Evolutionary conservation across 1,140 invertebrate species (phyloP).

Genomic region (Mamestra configurata): DNA sequence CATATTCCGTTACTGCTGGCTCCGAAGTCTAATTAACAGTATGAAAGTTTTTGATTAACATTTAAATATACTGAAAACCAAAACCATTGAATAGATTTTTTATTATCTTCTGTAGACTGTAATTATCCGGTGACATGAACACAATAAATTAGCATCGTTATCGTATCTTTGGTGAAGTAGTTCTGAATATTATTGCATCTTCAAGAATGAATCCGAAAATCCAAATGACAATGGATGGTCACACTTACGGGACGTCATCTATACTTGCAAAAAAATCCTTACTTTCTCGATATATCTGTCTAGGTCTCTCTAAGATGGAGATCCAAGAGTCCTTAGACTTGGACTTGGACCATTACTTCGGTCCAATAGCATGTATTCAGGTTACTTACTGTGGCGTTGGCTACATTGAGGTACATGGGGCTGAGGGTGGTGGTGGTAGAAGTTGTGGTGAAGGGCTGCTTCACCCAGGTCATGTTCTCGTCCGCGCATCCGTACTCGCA

Average conservation of each 20-base stretch:
- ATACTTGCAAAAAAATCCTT: too few relatives aligned
- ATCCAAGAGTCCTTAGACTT: too few relatives aligned
- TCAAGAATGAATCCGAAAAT: too few relatives aligned
- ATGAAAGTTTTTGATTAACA: background rate
- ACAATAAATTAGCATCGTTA: slow-evolving; percentile 23
- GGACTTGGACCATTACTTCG: too few relatives aligned
- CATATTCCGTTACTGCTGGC: slow-evolving; percentile 60
- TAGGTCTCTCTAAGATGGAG: too few relatives aligned
- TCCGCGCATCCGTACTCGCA: slow-evolving; percentile 83
- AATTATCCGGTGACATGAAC: background rate
- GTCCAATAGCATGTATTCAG: too few relatives aligned
- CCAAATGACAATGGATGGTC: too few relatives aligned
- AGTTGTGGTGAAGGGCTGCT: slow-evolving; percentile 70
- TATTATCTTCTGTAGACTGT: too few relatives aligned
- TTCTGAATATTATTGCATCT: background rate
- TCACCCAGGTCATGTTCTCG: slow-evolving; percentile 79
- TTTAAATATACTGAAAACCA: too few relatives aligned
- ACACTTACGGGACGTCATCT: too few relatives aligned
- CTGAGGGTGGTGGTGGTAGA: slow-evolving; percentile 74
- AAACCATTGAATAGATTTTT: too few relatives aligned
- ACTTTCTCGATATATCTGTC: too few relatives aligned
- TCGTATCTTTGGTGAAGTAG: background rate
- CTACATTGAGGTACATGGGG: slow-evolving; percentile 76
- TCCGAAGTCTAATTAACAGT: slow-evolving; percentile 14
- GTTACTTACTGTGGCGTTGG: slow-evolving; percentile 69